These are phyloP conservation scores for Notolabrus celidotus DNA, from an alignment of 2,797 vertebrate species.

Conservation along the genomic window DNA sequence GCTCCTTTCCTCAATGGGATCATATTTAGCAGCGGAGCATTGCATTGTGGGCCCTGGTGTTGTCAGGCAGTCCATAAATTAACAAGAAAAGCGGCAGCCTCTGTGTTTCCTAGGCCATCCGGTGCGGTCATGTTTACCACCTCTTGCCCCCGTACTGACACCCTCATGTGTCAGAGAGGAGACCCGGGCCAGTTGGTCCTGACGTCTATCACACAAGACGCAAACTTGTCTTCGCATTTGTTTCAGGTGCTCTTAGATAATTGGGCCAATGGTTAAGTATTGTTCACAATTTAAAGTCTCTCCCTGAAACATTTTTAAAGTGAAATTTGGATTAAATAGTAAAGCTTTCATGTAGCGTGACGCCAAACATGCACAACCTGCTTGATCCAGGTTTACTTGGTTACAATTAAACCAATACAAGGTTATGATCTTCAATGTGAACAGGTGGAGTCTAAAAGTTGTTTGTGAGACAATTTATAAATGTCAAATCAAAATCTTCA, in stretches of 20 bases:
- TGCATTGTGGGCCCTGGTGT: conserved; percentile 69
- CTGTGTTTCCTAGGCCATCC: conserved; percentile 82
- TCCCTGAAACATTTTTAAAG: too few species aligned
- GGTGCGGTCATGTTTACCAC: conserved; percentile 78
- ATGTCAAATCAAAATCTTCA: background rate
- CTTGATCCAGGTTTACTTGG: too few species aligned
- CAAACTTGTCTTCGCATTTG: background rate
- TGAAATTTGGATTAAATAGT: too few species aligned
- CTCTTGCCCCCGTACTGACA: conserved; percentile 60
- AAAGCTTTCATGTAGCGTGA: too few species aligned
- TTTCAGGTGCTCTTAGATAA: background rate
- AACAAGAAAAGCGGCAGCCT: conserved; percentile 82
- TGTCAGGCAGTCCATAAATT: conserved; percentile 82
- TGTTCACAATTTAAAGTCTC: too few species aligned
- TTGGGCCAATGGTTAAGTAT: too few species aligned
- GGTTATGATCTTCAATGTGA: too few species aligned
- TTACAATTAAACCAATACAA: too few species aligned
- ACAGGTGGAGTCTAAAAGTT: too few species aligned
- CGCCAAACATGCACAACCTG: too few species aligned
- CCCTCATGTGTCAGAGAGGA: conserved; percentile 62
- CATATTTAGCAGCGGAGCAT: conserved; percentile 64
- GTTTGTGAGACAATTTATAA: too few species aligned
- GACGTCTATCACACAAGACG: conserved; percentile 70
- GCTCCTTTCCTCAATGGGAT: conserved; percentile 64
- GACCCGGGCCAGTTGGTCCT: conserved; percentile 72